Evolutionary conservation across 2,888 invertebrate species (phyloP).

Genomic region (Scaptomyza parva): DNA sequence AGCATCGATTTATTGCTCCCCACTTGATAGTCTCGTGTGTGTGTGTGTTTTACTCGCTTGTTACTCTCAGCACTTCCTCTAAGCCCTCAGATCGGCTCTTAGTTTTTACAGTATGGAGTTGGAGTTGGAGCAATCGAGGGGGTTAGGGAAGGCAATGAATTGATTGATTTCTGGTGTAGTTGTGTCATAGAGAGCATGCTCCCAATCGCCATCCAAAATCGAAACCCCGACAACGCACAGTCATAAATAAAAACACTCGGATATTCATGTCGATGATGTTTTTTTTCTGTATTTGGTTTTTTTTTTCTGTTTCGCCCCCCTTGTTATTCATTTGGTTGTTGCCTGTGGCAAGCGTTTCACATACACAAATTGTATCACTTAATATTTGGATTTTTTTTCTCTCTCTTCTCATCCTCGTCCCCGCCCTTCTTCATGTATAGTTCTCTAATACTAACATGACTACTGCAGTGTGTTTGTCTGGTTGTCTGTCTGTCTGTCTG

Average conservation of each 20-base stretch:
- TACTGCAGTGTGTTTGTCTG: slow-evolving; percentile 42
- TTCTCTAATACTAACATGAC: slow-evolving; percentile 1
- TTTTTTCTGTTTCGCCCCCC: slow-evolving; percentile 7
- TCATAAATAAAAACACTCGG: slow-evolving; percentile 78
- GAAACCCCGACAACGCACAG: slow-evolving; percentile 48
- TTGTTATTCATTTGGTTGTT: slow-evolving; percentile 59
- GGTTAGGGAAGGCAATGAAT: slow-evolving; percentile 53
- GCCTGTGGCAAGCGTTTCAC: slow-evolving; percentile 66
- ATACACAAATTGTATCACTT: slow-evolving; percentile 75
- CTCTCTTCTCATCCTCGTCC: too few relatives aligned
- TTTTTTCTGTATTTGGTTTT: slow-evolving; percentile 13
- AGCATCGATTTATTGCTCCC: slow-evolving; percentile 65
- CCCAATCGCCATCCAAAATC: slow-evolving; percentile 8
- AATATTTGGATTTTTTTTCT: slow-evolving; percentile 50
- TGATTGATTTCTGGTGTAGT: slow-evolving; percentile 73
- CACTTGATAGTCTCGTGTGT: slow-evolving; percentile 12
- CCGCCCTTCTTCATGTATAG: background rate
- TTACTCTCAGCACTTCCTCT: slow-evolving; percentile 44
- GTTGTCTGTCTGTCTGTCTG: slow-evolving; percentile 19
- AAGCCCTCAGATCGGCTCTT: slow-evolving; percentile 37
- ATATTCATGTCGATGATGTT: slow-evolving; percentile 71
- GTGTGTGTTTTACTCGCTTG: too few relatives aligned
- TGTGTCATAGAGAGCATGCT: slow-evolving; percentile 53
- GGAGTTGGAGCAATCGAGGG: too few relatives aligned
- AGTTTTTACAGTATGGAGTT: slow-evolving; percentile 34